Evolutionary conservation across 2,888 invertebrate genomes (phyloP).

Genomic region (Drymonia ruficornis): DNA sequence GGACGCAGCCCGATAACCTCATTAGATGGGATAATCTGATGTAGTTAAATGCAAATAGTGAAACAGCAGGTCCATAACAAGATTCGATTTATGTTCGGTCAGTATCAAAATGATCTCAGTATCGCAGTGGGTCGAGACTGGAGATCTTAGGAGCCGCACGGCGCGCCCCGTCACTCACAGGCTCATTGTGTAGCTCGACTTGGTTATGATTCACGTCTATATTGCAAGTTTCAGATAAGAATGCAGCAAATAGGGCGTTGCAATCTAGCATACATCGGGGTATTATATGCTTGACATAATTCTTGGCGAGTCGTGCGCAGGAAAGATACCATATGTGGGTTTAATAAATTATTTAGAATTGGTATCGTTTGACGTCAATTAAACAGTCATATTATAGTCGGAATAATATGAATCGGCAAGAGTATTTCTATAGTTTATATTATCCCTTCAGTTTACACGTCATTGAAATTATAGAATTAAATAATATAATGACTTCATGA

Average conservation of each 20-base stretch:
- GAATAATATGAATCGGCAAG: slow-evolving; percentile 23
- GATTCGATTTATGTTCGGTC: slow-evolving; percentile 75
- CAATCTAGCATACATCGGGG: slow-evolving; percentile 61
- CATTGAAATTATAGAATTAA: background rate
- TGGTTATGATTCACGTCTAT: slow-evolving; percentile 73
- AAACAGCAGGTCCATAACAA: slow-evolving; percentile 73
- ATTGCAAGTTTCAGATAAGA: slow-evolving; percentile 76
- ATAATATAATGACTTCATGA: background rate
- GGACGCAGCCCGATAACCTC: slow-evolving; percentile 59
- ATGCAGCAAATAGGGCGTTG: slow-evolving; percentile 77
- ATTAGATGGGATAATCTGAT: slow-evolving; percentile 72
- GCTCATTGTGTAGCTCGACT: slow-evolving; percentile 71
- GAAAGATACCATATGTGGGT: slow-evolving; percentile 44
- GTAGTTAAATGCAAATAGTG: slow-evolving; percentile 67
- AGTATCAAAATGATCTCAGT: slow-evolving; percentile 65
- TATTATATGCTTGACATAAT: slow-evolving; percentile 72
- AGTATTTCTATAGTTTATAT: slow-evolving; percentile 17
- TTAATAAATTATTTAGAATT: slow-evolving; percentile 35
- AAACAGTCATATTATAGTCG: slow-evolving; percentile 27
- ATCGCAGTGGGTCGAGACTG: slow-evolving; percentile 60
- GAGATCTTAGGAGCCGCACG: slow-evolving; percentile 70
- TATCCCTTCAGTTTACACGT: background rate
- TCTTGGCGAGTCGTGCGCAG: slow-evolving; percentile 55
- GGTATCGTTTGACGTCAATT: slow-evolving; percentile 41
- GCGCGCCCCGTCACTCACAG: slow-evolving; percentile 75